Percentiles rank a stretch among this genome's conserved stretches.
Conservation (phyloP, 2,888 invertebrate species). For the Pilophorus perplexus region DNA sequence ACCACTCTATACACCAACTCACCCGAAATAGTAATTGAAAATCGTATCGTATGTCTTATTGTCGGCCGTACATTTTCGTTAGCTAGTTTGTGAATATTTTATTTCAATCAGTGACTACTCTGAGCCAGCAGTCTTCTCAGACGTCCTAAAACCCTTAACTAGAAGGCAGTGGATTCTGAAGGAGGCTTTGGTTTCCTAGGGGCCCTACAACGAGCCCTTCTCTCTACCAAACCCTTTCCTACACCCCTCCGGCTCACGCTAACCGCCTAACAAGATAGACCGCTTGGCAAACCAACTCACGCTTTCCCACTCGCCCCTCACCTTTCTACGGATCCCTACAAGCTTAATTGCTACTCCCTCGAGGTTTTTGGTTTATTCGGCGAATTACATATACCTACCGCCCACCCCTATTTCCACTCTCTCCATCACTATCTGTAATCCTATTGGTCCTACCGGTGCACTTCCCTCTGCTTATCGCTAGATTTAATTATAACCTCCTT, state of each 20-base stretch:
- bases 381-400: slow-evolving; percentile 38
- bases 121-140: too few species aligned
- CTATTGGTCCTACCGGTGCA: slow-evolving; percentile 31
- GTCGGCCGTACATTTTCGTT: too few species aligned
- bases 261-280: slow-evolving; percentile 39
- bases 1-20: too few species aligned
- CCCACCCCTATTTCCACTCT: too few species aligned
- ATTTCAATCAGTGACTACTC: too few species aligned
- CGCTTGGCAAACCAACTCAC: slow-evolving; percentile 39
- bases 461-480: slow-evolving; percentile 27
- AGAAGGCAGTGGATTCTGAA: too few species aligned
- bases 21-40: too few species aligned
- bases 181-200: neutral
- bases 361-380: slow-evolving; percentile 40
- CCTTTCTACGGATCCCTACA: neutral
- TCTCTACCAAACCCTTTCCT: neutral
- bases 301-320: slow-evolving; percentile 10
- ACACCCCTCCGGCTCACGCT: slow-evolving; percentile 1
- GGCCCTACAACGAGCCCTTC: neutral
- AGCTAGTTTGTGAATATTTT: too few species aligned
- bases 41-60: too few species aligned
- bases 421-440: slow-evolving; percentile 15
- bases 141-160: too few species aligned
- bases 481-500: slow-evolving; percentile 24
- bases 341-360: slow-evolving; percentile 38